Base-by-base conservation (phyloP, 2,113 vertebrate genomes). In the Bettongia penicillata region DNA sequence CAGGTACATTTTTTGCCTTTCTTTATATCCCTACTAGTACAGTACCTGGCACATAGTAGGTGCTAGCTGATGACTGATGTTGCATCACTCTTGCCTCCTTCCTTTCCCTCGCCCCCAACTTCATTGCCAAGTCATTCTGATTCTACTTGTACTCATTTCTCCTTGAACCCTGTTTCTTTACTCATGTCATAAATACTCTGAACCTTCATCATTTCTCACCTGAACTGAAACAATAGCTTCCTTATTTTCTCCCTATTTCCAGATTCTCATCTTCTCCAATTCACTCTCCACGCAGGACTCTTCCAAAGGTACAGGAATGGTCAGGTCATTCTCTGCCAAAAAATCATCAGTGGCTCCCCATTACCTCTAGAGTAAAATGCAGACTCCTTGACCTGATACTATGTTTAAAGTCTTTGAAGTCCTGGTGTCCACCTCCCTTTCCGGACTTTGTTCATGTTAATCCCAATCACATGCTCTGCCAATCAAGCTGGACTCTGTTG, bases 271-370 rank as follows among this genome's bases (percentile, higher is more conserved):
- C 16, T 0, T 8, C 19, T 11, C 49, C 0, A 47, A 10, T 16
- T 43, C 37, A 52, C 19, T 91, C 91, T 92, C 50, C 14, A 52
- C 52, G 49, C 1, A 22, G 61, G 47, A 61, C 90, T 22, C 89
- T 51, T 52, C 43, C 51, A 92, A 90, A 93, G 57, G 89, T 16
- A 43, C 25, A 28, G 8, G 49, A 47, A 92, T 92, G 91, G 23
- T 53, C 53, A 51, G 3, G 37, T 24, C 53, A 89, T 49, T 61
- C 23, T n/a, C 51, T 84, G 37, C 47, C 3, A 8, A 48, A 0
- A 24, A 24, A 25, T 47, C 94, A 91, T 93, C 14, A 10, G 89
- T 92, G 57, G 55, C 93, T 91, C 50, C 53, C 91, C 57, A 89
- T 22, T 7, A 1, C 22, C 22, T 31, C 0, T 12, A 90, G 90